Conservation (phyloP, 1,140 invertebrate species). For the Stegodyphus mimosarum region DNA sequence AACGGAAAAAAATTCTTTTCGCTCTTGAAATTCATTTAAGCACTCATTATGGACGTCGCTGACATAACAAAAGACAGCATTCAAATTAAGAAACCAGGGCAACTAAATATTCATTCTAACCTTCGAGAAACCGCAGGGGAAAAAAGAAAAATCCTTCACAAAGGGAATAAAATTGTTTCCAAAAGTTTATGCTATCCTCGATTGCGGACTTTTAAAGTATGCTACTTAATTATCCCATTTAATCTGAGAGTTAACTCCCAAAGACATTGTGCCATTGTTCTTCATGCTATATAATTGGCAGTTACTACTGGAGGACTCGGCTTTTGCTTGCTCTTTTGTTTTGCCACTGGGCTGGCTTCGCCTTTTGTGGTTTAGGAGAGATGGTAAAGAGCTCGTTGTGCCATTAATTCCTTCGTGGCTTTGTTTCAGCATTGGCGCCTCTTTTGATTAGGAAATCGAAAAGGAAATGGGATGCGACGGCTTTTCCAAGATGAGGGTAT, state of each 20-base stretch:
- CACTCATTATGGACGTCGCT: no score
- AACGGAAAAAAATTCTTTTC: no score
- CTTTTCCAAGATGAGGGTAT: no score
- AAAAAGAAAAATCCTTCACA: no score
- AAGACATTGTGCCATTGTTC: neutral
- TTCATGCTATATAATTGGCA: conserved; percentile 4
- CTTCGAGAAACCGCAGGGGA: no score
- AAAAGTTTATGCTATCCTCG: neutral
- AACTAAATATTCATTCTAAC: no score
- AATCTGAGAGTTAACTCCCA: conserved; percentile 8
- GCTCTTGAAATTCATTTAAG: no score
- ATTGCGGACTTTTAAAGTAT: neutral
- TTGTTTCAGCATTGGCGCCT: conserved; percentile 1
- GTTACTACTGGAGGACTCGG: neutral
- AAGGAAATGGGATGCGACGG: neutral
- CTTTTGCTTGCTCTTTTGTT: neutral
- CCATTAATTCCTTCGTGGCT: conserved; percentile 5
- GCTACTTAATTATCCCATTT: conserved; percentile 11
- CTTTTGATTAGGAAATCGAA: conserved; percentile 27
- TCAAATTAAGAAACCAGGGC: no score
- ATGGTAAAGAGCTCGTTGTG: neutral
- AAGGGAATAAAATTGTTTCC: no score
- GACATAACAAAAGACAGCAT: no score
- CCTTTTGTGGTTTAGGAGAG: neutral
- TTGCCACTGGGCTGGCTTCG: no score